Base-by-base conservation (phyloP, 1,140 invertebrate species). In the Aphaenogaster ashmeadi region DNA sequence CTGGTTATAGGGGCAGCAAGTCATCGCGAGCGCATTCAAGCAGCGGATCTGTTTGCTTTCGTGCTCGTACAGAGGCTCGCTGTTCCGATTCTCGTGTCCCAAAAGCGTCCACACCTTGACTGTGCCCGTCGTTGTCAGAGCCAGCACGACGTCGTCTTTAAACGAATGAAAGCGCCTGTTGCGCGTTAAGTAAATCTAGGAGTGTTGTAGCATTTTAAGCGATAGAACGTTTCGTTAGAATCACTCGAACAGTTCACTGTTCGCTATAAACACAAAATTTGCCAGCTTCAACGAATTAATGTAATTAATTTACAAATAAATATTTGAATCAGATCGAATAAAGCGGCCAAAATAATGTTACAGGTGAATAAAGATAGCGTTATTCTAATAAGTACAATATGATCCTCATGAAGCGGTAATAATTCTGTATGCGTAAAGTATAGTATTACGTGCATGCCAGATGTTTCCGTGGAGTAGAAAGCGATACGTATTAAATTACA, bases 51-150 rank as follows among this genome's bases (percentile, higher is more conserved):
- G 98, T 95, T 99, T 99, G 47, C 98, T 99, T 94, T 99, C 99
- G 95, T 99, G 98, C 95, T 99, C 99, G 94, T 98, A 99, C 50
- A 99, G 97, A 0, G 98, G 97, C 92, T 98, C 97, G 11, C 97
- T 97, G 91, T 98, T 97, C 92, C 98, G 98, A 91, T 98, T 97
- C 94, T 99, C 99, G 86, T 98, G 97, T 6, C 98, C 98, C 52
- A 97, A 96, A 3, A 99, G 96, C 0, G 99, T 99, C 99, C 99
- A 99, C 0, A 99, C 98, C 96, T 99, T 99, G 6, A 99, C 98
- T 69, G 98, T 99, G 50, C 99, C 99, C 15, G 99, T 99, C 54
- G 99, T 99, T 11, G 99, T 99, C 64, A 99, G 97, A 21, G 98
- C 99, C 91, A 99, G 96, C 6, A 99, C 98, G 8, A 99, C 99